Evolutionary conservation across 2,888 invertebrate species (phyloP).

Genomic region (Drosophila rellima): DNA sequence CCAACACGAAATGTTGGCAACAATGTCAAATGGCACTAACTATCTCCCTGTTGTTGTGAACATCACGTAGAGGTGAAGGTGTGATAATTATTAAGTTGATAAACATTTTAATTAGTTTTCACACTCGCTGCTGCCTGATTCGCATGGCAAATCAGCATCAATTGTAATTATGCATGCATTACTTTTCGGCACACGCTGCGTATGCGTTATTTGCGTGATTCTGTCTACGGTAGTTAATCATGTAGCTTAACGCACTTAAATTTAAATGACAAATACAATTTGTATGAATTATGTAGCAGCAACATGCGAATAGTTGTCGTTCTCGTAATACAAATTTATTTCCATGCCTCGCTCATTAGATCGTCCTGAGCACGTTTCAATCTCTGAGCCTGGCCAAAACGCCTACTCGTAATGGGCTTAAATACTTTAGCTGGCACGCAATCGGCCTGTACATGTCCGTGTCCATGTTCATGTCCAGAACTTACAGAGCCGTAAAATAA

Average conservation of each 20-base stretch:
- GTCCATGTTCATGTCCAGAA: constrained; percentile 34
- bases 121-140: constrained; percentile 50
- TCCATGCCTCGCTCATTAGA: constrained; percentile 55
- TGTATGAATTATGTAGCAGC: constrained; percentile 66
- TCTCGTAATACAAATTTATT: constrained; percentile 56
- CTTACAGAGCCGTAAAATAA: constrained; percentile 66
- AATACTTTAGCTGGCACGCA: constrained; percentile 54
- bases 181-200: constrained; percentile 38
- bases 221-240: constrained; percentile 30
- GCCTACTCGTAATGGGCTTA: constrained; percentile 60
- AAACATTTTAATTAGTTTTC: constrained; percentile 79
- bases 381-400: not conserved
- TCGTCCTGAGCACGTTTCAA: constrained; percentile 62
- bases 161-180: constrained; percentile 64
- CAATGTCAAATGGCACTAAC: constrained; percentile 3
- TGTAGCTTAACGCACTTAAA: constrained; percentile 63
- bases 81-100: constrained; percentile 74
- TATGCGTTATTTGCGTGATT: constrained; percentile 56
- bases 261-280: constrained; percentile 73
- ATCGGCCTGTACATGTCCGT: constrained; percentile 41
- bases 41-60: constrained; percentile 6
- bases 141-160: constrained; percentile 67
- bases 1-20: constrained; percentile 1
- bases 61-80: constrained; percentile 47
- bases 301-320: constrained; percentile 35